phyloP scores from a whole-genome alignment of 2,888 invertebrate genomes.

The Tubulanus polymorphus region DNA sequence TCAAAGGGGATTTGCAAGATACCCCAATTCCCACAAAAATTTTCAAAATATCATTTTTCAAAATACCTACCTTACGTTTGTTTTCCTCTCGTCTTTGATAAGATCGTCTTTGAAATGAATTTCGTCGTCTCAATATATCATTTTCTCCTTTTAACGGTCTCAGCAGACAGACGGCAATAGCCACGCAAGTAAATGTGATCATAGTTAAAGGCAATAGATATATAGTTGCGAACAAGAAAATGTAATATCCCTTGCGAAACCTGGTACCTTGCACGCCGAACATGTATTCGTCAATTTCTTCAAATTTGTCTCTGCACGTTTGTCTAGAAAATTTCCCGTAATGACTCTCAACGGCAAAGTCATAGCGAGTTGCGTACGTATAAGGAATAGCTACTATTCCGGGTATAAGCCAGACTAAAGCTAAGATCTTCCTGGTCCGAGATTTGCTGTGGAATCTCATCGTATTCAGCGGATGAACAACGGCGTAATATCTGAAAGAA shows the following conservation, averaged over 20 bases:
- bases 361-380: slow-evolving; percentile 15
- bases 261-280: slow-evolving; percentile 26
- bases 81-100: slow-evolving; percentile 39
- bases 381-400: slow-evolving; percentile 38
- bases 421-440: slow-evolving; percentile 50
- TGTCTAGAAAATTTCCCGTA: slow-evolving; percentile 50
- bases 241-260: slow-evolving; percentile 48
- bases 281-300: slow-evolving; percentile 39
- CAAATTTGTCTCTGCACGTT: slow-evolving; percentile 51
- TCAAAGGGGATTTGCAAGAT: no score
- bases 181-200: slow-evolving; percentile 41
- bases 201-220: slow-evolving; percentile 52
- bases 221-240: slow-evolving; percentile 52
- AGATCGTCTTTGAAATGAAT: slow-evolving; percentile 23
- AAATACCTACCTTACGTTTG: slow-evolving; percentile 41
- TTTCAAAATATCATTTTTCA: no score
- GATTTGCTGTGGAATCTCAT: slow-evolving; percentile 47
- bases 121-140: slow-evolving; percentile 24
- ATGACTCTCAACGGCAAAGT: slow-evolving; percentile 43
- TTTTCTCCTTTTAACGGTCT: slow-evolving; percentile 26
- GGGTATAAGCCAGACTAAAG: slow-evolving; percentile 52
- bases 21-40: no score
- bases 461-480: slow-evolving; percentile 54
- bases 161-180: slow-evolving; percentile 36
- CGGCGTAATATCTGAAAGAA: slow-evolving; percentile 53